Conservation (phyloP, 2,797 vertebrate species). For the Ciconia nigra region DNA sequence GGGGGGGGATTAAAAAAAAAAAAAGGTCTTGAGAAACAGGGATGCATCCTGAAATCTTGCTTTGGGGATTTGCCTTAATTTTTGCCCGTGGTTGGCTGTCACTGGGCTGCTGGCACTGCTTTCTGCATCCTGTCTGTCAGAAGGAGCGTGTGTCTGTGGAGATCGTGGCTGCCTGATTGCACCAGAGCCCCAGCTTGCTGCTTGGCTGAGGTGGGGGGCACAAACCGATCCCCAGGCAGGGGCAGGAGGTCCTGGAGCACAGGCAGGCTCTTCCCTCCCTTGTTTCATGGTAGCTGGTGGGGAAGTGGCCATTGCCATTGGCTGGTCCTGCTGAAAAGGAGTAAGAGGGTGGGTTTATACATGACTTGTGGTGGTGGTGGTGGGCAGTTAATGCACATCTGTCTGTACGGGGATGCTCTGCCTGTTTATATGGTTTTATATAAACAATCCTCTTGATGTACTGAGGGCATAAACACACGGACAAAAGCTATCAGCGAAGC, state of each 20-base stretch:
- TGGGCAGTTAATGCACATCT: background rate
- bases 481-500: background rate
- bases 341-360: background rate
- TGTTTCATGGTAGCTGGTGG: background rate
- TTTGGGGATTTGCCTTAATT: background rate
- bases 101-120: background rate
- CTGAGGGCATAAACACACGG: background rate
- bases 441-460: background rate
- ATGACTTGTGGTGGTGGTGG: background rate
- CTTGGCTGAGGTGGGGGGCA: too few species aligned
- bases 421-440: background rate
- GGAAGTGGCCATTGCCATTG: background rate
- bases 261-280: background rate
- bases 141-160: accelerated
- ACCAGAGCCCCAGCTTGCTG: background rate
- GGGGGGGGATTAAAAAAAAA: too few species aligned
- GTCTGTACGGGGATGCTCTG: background rate
- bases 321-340: background rate
- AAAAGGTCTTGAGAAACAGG: background rate
- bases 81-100: background rate
- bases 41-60: background rate
- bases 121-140: background rate
- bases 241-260: background rate
- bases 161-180: background rate
- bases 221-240: background rate